Evolutionary conservation across 2,888 invertebrate genomes (phyloP), one percentile per base, ranked within the genome.

Genomic region (Tetrapedia diversipes): DNA sequence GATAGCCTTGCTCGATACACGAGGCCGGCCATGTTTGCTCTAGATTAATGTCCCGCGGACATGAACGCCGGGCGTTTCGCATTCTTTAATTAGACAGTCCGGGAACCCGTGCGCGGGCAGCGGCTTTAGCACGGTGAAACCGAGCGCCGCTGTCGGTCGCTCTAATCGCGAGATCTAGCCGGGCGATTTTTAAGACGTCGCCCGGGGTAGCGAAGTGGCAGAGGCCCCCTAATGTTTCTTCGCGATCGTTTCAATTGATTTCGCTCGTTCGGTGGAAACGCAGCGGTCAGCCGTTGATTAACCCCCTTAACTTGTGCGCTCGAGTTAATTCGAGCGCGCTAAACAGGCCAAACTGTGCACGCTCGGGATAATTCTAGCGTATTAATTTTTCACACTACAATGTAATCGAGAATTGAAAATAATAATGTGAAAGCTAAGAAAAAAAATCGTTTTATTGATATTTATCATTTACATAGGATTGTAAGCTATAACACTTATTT

Each of bases 1-100:
- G 88, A 87, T 87, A 88, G 81, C 85, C 83, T 83, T 82, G 84
- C 77, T 77, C 80, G 82, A 79, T 83, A 82, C 64, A 66, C 71
- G 65, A 61, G 61, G 60, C 37, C 85, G 84, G 88, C 87, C 89
- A 89, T 89, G 87, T 89, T 90, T 90, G 87, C 84, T 86, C 86
- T 86, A 87, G 88, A 90, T 90, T 89, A 87, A 90, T 89, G 90
- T 86, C 87, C 83, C 86, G 68, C 71, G 80, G 85, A 82, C 89
- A 86, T 82, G 89, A 88, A 89, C 85, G 75, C 53, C 76, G 63
- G 78, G 73, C 87, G 79, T 85, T 86, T 89, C 87, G 79, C 83
- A 84, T 87, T 86, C 87, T 89, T 86, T 89, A 90, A 90, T 90
- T 88, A 87, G 90, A 89, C 87, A 85, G 82, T 73, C 74, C 70